phyloP scores from a whole-genome alignment of 2,888 invertebrate species.

The Coenonympha glycerion region DNA sequence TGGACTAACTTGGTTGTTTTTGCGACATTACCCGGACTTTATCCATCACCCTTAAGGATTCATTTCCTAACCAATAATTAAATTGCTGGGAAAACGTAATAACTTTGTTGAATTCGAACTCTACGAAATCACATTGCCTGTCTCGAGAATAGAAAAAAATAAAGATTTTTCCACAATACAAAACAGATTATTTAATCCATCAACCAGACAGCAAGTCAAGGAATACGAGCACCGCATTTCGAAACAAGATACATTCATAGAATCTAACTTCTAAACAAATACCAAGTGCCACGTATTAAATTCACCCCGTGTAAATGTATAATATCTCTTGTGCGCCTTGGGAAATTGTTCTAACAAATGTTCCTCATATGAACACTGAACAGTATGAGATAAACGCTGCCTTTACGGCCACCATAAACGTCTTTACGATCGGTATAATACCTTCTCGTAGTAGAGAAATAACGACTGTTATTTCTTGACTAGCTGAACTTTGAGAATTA shows the following conservation, averaged over 20 bases:
- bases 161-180: too few species aligned
- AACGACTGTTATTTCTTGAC: constrained; percentile 2
- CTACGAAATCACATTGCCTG: too few species aligned
- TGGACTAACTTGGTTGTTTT: too few species aligned
- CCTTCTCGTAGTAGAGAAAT: background rate
- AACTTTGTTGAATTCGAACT: too few species aligned
- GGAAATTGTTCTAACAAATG: constrained; percentile 14
- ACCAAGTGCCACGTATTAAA: constrained; percentile 5
- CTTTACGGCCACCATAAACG: constrained; percentile 12
- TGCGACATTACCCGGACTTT: too few species aligned
- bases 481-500: background rate
- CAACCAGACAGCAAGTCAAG: background rate
- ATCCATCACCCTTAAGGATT: too few species aligned
- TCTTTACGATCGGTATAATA: constrained; percentile 11
- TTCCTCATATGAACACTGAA: constrained; percentile 14
- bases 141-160: too few species aligned
- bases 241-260: background rate
- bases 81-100: too few species aligned
- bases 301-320: constrained; percentile 7
- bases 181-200: too few species aligned
- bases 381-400: constrained; percentile 15
- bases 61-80: too few species aligned
- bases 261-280: constrained; percentile 4
- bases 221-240: background rate
- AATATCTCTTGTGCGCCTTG: constrained; percentile 13